A percentile compares a stretch with the other conserved stretches of the same genome.
Evolutionary conservation across 2,797 vertebrate genomes (phyloP).

Genomic region (Poeciliopsis gracilis): DNA sequence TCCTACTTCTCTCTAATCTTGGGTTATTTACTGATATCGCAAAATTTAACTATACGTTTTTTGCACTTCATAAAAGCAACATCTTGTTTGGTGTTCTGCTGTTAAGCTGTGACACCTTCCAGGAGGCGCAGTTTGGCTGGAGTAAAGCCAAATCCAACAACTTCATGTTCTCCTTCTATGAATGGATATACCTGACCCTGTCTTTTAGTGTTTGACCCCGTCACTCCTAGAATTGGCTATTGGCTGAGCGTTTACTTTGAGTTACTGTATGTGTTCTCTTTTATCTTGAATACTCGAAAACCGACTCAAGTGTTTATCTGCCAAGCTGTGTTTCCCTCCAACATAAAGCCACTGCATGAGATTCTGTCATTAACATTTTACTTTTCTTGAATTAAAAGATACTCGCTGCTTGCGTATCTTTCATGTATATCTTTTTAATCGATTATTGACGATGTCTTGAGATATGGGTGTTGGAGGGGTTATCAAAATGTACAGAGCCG

Average conservation of each 20-base stretch:
- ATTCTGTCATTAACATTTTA: background rate
- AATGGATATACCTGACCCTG: background rate
- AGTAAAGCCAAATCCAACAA: background rate
- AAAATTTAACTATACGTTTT: background rate
- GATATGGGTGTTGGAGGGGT: background rate
- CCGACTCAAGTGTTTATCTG: background rate
- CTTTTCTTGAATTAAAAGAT: background rate
- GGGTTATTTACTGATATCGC: background rate
- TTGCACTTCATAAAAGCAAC: background rate
- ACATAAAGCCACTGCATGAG: background rate
- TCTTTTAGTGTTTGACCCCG: background rate
- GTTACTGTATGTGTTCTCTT: too few relatives aligned
- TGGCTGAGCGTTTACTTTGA: background rate
- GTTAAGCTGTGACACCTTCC: background rate
- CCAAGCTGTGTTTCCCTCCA: background rate
- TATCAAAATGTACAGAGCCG: too few relatives aligned
- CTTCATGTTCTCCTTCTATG: background rate
- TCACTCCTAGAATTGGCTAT: background rate
- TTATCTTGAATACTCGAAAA: background rate
- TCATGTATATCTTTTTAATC: background rate
- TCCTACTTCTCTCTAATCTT: background rate
- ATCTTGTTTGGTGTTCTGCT: background rate
- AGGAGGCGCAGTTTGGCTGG: background rate
- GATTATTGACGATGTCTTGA: background rate
- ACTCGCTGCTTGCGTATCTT: background rate